A percentile compares a stretch with the other conserved stretches of the same genome.
Conservation (phyloP, 2,797 vertebrate species). For the Schizothorax lantsangensis region DNA sequence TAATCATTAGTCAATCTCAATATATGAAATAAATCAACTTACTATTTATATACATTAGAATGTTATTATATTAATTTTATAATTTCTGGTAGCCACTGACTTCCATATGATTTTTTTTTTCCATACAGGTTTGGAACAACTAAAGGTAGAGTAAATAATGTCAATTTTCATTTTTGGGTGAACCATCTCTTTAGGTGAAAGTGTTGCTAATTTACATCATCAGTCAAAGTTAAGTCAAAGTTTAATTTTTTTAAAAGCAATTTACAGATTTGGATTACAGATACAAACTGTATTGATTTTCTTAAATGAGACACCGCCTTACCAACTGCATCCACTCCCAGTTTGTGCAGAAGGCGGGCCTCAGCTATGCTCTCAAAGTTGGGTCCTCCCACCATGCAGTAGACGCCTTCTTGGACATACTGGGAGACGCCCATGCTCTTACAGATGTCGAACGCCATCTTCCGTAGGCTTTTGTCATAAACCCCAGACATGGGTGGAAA, state of each 20-base stretch:
- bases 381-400: slow-evolving; percentile 85
- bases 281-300: background rate
- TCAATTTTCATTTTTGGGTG: background rate
- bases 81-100: background rate
- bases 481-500: slow-evolving; percentile 83
- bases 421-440: slow-evolving; percentile 72
- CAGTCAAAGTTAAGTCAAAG: background rate
- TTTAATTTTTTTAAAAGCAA: background rate
- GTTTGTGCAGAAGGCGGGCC: slow-evolving; percentile 77
- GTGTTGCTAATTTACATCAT: background rate
- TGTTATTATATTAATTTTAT: background rate
- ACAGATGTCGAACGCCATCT: slow-evolving; percentile 74
- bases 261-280: background rate
- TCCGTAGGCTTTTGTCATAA: slow-evolving; percentile 79
- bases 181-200: background rate
- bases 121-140: background rate
- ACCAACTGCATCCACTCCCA: slow-evolving; percentile 86
- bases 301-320: slow-evolving; percentile 38
- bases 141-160: too few relatives aligned
- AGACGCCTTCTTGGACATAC: slow-evolving; percentile 80
- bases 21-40: background rate
- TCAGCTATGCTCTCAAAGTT: slow-evolving; percentile 85
- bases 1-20: background rate
- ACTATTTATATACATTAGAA: background rate
- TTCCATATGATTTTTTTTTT: background rate